phyloP scores from a whole-genome alignment of 1,140 invertebrate species.

The Apis florea region DNA sequence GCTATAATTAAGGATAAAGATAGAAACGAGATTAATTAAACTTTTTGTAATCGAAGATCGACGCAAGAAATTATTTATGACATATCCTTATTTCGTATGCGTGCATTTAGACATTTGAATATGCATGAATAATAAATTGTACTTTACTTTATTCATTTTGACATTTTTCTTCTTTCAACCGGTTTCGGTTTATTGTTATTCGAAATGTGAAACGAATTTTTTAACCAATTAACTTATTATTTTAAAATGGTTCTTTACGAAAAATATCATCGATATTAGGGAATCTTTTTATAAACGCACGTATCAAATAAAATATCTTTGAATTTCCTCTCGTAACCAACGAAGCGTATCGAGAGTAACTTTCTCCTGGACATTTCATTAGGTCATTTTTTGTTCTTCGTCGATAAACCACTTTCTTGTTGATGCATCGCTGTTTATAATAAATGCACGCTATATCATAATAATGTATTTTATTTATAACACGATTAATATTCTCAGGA shows the following conservation, averaged over 20 bases:
- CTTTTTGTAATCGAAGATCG: conserved; percentile 88
- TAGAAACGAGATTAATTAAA: background rate
- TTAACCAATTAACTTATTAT: background rate
- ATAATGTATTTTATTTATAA: too few species aligned
- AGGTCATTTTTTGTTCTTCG: conserved; percentile 23
- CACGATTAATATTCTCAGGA: too few species aligned
- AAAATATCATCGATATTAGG: background rate
- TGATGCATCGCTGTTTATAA: conserved; percentile 24
- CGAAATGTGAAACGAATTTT: background rate
- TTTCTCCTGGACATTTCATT: conserved; percentile 18
- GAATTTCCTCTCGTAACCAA: conserved; percentile 6
- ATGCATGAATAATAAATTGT: conserved; percentile 55
- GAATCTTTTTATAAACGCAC: background rate
- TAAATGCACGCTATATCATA: too few species aligned
- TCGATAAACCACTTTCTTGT: conserved; percentile 21
- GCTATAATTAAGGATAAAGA: conserved; percentile 88
- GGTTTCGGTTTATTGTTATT: background rate
- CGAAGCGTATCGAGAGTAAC: conserved; percentile 23
- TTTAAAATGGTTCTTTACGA: background rate
- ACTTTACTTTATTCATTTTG: conserved; percentile 47
- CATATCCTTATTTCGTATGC: conserved; percentile 52
- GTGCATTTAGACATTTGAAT: conserved; percentile 61
- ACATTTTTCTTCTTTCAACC: background rate
- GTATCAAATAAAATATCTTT: background rate
- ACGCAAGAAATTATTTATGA: conserved; percentile 81